Evolutionary conservation across 2,888 invertebrate genomes (phyloP), one percentile per base, ranked within the genome.

Genomic region (Dichetophora obliterata): DNA sequence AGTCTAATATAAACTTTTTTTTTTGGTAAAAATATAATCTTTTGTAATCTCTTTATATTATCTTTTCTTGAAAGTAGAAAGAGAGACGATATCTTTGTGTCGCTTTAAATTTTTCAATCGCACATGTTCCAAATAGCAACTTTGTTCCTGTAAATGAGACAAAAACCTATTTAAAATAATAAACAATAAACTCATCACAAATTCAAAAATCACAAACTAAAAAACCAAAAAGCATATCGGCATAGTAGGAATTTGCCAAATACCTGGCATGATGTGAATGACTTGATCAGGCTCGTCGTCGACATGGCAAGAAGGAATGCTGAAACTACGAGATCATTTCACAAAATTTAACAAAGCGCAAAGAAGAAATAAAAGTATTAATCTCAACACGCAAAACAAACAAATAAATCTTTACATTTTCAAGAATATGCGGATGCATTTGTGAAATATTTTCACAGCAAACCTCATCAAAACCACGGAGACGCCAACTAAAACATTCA

Each of bases 381-480:
- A 43, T 43, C 43, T 43, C 43, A 43, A 43, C 43, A 43, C 43
- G 43, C 43, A 43, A 43, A 43, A 34, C 24, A 24, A 61, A 22
- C 24, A 59, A 61, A 61, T 37, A 72, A 72, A 72, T 72, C 72
- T 37, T 34, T 57, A 34, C 50, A 54, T 72, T 54, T 74, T 65
- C 24, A 69, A 59, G 27, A 73, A 59, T 75, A 70, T 75, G 52
- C 61, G 61, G 52, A 75, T 70, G 70, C 61, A 70, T 70, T 61
- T 75, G 22, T 27, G 34, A 63, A 75, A 50, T 75, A 43, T 48
- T 14, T 70, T 70, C 66, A 52, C 52, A 43, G 50, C 48, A 31
- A 63, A 63, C 16, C n/a, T 14, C 24, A 43, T 43, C 22, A 31
- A 70, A 54, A 34, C 16, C 57, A 54, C 14, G 37, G 31, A 57